These are phyloP conservation scores for Mercenaria mercenaria DNA, from an alignment of 1,140 invertebrate genomes.

Conservation along the genomic window DNA sequence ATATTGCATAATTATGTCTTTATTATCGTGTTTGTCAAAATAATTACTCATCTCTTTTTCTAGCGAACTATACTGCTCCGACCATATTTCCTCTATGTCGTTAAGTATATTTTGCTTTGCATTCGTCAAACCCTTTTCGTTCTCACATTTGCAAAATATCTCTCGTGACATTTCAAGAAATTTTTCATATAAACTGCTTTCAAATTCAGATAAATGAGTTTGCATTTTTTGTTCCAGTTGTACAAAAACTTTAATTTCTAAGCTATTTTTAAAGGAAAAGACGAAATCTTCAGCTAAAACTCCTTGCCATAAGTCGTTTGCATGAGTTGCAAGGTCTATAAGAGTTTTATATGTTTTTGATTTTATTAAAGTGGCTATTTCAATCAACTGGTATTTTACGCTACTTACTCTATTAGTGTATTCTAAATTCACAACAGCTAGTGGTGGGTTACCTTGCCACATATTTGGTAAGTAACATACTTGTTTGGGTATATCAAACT, in stretches of 20 bases:
- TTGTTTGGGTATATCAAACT: neutral
- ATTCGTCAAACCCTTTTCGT: too few species aligned
- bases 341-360: neutral
- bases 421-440: neutral
- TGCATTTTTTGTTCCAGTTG: neutral
- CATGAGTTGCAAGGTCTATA: neutral
- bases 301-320: neutral
- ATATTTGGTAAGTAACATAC: neutral
- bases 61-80: too few species aligned
- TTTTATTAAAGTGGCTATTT: neutral
- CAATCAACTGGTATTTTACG: neutral
- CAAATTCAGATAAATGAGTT: neutral
- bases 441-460: neutral
- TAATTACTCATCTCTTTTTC: too few species aligned
- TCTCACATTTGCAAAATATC: too few species aligned
- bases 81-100: too few species aligned
- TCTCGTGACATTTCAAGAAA: too few species aligned
- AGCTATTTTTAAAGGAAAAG: neutral
- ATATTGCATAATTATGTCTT: too few species aligned
- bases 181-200: neutral
- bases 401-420: neutral
- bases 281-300: neutral
- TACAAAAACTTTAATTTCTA: neutral
- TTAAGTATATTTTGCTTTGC: too few species aligned
- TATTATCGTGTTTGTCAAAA: too few species aligned